Evolutionary conservation across 2,113 vertebrate genomes (phyloP), one percentile per base, ranked within the genome.

Genomic region (Neotragus pygmaeus): DNA sequence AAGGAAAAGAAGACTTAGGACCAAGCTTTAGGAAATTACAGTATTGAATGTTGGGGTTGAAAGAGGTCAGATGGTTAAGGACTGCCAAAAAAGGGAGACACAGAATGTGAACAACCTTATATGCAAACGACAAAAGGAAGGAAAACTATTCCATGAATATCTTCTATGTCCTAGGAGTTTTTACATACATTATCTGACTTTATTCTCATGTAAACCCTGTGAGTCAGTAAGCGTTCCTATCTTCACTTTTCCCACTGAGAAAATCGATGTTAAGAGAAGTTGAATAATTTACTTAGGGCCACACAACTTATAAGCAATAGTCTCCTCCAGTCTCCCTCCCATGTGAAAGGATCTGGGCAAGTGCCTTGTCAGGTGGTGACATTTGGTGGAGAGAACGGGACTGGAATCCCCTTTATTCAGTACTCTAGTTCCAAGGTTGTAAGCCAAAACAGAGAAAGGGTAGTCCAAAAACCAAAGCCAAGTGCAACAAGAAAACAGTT

Each of bases 391-490:
- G 62, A 84, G 15, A 87, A 47, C 4, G n/a, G 27, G 36, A 12
- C 25, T 2, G 17, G 47, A 49, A 86, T 43, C 33, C 11, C 70
- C 49, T 80, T 70, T 39, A 87, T 57, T 53, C 33, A 58, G 62
- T 7, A 1, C 49, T 6, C 16, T 60, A 57, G 66, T 53, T 36
- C 70, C 85, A 43, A 82, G 43, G 12, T 15, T 23, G 23, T 89
- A 91, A 83, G 90, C 64, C 78, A 85, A 90, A 92, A 51, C 47
- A 93, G 80, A 95, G 60, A 84, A 85, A 86, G 27, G 14, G 28
- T 75, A 89, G 39, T 89, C 64, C 70, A 77, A 66, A 98, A 86
- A 27, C 51, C 87, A 95, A 94, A 95, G 90, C 92, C 94, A 96
- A 96, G 36, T 64, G 30, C 82, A 94, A 78, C 43, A 94, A 84